A percentile compares a stretch with the other conserved stretches of the same genome.
Conservation (phyloP, 1,140 invertebrate species). For the Heliothis virescens region DNA sequence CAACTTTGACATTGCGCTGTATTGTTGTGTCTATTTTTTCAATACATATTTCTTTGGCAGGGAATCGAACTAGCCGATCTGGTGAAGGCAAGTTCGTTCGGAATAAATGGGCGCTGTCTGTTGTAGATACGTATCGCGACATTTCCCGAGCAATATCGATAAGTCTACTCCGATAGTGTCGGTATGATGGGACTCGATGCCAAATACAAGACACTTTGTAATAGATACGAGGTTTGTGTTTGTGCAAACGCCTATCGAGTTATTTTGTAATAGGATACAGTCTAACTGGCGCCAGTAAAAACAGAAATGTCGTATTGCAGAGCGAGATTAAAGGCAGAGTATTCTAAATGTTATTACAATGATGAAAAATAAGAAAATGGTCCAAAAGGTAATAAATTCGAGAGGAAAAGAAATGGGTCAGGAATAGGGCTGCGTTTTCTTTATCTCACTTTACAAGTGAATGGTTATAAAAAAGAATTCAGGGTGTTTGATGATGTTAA, state of each 20-base stretch:
- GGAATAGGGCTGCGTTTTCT: background rate
- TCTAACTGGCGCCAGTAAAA: constrained; percentile 7
- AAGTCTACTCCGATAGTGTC: constrained; percentile 42
- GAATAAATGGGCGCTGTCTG: constrained; percentile 38
- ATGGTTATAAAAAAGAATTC: constrained; percentile 21
- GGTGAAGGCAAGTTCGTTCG: constrained; percentile 14
- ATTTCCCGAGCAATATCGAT: constrained; percentile 43
- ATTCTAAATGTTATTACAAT: constrained; percentile 24
- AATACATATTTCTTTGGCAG: constrained; percentile 19
- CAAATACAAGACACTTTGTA: constrained; percentile 39
- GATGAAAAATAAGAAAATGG: constrained; percentile 23
- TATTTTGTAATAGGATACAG: constrained; percentile 9
- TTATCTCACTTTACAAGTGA: constrained; percentile 26
- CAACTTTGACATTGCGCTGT: constrained; percentile 39
- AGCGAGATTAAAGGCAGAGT: constrained; percentile 25
- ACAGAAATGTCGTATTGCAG: background rate
- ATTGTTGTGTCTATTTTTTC: constrained; percentile 1
- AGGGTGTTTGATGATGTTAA: background rate
- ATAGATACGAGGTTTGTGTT: constrained; percentile 33
- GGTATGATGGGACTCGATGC: constrained; percentile 36
- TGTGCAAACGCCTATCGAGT: constrained; percentile 11
- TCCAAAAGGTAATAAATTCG: constrained; percentile 26
- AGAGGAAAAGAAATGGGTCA: constrained; percentile 16
- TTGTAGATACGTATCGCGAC: constrained; percentile 41
- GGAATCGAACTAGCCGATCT: constrained; percentile 27